phyloP scores from a whole-genome alignment of 1,140 invertebrate species.

The Musca vetustissima region DNA sequence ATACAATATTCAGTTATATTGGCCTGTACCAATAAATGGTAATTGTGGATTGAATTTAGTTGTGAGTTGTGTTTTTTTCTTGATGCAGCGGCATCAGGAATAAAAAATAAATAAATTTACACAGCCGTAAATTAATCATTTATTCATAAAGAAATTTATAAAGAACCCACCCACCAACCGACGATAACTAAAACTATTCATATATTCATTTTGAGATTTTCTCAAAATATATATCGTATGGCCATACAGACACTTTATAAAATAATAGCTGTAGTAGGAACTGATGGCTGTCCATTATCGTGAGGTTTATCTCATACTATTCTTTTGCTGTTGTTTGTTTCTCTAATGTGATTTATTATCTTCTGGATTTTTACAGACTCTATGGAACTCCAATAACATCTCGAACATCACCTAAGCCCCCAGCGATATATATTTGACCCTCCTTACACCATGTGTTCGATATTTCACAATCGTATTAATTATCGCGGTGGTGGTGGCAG shows the following conservation, averaged over 20 bases:
- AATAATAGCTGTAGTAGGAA: too few species aligned
- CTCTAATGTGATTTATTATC: too few species aligned
- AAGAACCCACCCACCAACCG: not conserved
- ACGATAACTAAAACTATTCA: slow-evolving; percentile 21
- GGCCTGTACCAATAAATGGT: not conserved
- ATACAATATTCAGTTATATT: slow-evolving; percentile 20
- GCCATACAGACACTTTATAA: too few species aligned
- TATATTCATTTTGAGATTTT: slow-evolving; percentile 31
- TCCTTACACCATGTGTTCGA: slow-evolving; percentile 50
- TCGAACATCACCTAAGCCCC: not conserved
- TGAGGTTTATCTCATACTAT: too few species aligned
- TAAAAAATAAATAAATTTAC: too few species aligned
- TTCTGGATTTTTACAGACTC: too few species aligned
- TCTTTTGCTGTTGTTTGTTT: too few species aligned
- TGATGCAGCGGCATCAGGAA: too few species aligned
- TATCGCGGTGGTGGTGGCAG: slow-evolving; percentile 44
- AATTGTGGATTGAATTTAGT: not conserved
- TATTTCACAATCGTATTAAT: slow-evolving; percentile 54
- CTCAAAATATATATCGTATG: slow-evolving; percentile 15
- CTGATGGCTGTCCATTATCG: too few species aligned
- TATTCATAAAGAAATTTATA: slow-evolving; percentile 24
- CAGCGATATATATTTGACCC: too few species aligned
- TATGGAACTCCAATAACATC: too few species aligned
- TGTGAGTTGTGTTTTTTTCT: too few species aligned
- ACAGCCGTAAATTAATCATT: slow-evolving; percentile 10